Base-by-base conservation (phyloP, 2,113 vertebrate genomes). In the Platichthys flesus region DNA sequence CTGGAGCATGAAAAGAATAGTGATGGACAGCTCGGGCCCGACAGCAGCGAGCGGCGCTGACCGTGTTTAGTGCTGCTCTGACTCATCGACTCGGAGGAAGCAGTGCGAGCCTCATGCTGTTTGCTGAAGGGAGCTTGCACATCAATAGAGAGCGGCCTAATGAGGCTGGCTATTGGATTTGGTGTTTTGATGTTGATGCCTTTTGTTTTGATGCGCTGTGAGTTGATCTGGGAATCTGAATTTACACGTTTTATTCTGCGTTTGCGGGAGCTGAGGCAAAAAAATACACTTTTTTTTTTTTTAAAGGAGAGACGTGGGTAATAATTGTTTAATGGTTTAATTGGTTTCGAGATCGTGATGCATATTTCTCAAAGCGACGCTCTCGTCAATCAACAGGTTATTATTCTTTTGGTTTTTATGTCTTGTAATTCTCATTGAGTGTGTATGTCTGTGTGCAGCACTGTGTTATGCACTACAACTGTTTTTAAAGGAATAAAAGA, bases 81-180 rank as follows among this genome's bases (percentile, higher is more conserved):
- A 89, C 79, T 90, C 90, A 91, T 80, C 52, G 62, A 78, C 84
- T 85, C 71, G 0, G 49, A 74, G 70, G 24, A n/a, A 88, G 74
- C 76, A 70, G 76, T 59, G 70, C 49, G 64, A n/a, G 73, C 57
- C 70, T 79, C 70, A 12, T 79, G 61, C 81, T 81, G 74, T 79
- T 86, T 81, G 85, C 83, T 83, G 82, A 79, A 61, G 68, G 79
- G 65, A 77, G 79, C 71, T 75, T 74, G 71, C 68, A 85, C 83
- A 85, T 88, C 79, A 85, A 67, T 82, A 78, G 70, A 79, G 73
- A 59, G 51, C 81, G 23, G 63, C 68, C 77, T 92, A 91, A 93
- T 90, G 89, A 91, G 85, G 87, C 68, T 52, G 69, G 61, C 79
- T 85, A 79, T 84, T 82, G 90, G 75, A 90, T 90, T 84, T 74